Base-by-base conservation (phyloP, 2,113 vertebrate genomes). In the Pteropus alecto region DNA sequence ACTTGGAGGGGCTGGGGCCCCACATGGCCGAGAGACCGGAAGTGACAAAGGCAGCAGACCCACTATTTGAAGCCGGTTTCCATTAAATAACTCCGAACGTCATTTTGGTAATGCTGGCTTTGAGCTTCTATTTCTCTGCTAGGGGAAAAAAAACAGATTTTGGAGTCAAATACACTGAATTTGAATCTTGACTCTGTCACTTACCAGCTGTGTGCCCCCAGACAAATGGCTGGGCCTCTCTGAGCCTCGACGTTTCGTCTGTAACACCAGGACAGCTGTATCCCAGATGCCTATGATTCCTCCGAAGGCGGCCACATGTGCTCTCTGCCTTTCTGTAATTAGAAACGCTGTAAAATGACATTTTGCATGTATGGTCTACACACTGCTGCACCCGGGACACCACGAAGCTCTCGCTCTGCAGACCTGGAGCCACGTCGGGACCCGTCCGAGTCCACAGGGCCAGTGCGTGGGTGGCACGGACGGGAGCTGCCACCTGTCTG, bases 361-460 rank as follows among this genome's bases (percentile, higher is more conserved):
- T 46, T 89, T 83, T 58, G 41, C 46, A 78, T 0, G 11, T 35
- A 2, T 11, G 11, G 7, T 43, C 11, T 5, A 2, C 3, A 19
- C 14, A 1, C 3, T 11, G 5, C 28, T 4, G 0, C 24, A 2
- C 13, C 18, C 13, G 1, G 4, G 68, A 30, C 0, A n/a, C 6
- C 0, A 0, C 0, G 0, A 2, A 19, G 43, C 1, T 5, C 63
- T 48, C 6, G 0, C 1, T 41, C 26, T 30, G 2, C 60, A 30
- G 54, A 30, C 16, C 16, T 2, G 58, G 76, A 85, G 58, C 48
- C 7, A 35, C 33, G 68, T n/a, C 2, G 12, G 51, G 88, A 22
- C 92, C 81, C 24, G 54, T 38, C 58, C 10, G 0, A 18, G 61
- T 22, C 41, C 60, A 14, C 67, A 5, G 82, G 56, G 48, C n/a